These are phyloP conservation scores for Trissolcus basalis DNA, from an alignment of 1,140 invertebrate species.

Conservation along the genomic window DNA sequence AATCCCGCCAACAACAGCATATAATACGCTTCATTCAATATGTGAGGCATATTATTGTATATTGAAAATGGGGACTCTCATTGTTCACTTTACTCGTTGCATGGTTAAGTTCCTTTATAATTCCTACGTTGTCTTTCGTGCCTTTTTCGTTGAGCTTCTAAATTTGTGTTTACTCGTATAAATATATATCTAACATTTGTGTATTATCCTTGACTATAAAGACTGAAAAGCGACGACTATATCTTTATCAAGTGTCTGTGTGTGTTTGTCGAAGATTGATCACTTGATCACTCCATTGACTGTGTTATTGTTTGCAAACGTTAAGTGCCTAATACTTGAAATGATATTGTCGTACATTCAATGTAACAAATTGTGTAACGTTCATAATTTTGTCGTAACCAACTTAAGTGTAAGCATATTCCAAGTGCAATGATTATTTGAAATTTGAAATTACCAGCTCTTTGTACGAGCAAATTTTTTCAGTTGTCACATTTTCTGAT, in stretches of 20 bases:
- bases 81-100: slow-evolving; percentile 74
- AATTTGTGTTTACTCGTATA: slow-evolving; percentile 68
- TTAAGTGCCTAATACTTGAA: slow-evolving; percentile 54
- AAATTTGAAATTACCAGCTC: slow-evolving; percentile 6
- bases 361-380: slow-evolving; percentile 52
- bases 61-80: slow-evolving; percentile 50
- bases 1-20: slow-evolving; percentile 44
- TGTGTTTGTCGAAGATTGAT: slow-evolving; percentile 21
- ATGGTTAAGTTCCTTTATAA: slow-evolving; percentile 77
- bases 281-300: slow-evolving; percentile 14
- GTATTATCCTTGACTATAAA: slow-evolving; percentile 52
- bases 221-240: slow-evolving; percentile 55
- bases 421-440: slow-evolving; percentile 2
- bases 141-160: slow-evolving; percentile 70
- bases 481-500: slow-evolving; percentile 1
- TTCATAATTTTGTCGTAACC: slow-evolving; percentile 51
- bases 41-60: slow-evolving; percentile 15
- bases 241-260: slow-evolving; percentile 53
- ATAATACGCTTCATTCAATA: slow-evolving; percentile 40
- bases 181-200: slow-evolving; percentile 57
- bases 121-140: slow-evolving; percentile 76
- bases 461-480: slow-evolving; percentile 22
- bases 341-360: slow-evolving; percentile 66
- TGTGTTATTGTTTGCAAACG: slow-evolving; percentile 20
- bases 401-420: neutral